Base-by-base conservation (phyloP, 1,140 invertebrate species). In the Drosophila murphyi region DNA sequence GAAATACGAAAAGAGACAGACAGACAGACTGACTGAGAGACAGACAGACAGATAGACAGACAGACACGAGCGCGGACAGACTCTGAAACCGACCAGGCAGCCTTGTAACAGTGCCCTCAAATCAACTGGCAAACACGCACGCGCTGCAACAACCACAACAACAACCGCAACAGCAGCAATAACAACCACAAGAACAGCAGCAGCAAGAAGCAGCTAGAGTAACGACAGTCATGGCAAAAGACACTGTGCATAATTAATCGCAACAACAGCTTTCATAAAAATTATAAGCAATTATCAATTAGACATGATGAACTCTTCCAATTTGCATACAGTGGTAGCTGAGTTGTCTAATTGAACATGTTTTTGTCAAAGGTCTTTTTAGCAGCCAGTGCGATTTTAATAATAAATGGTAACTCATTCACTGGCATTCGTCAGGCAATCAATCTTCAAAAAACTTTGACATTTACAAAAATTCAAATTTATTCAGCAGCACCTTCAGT, bases 81-180 rank as follows among this genome's bases (percentile, higher is more conserved):
- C 54, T 45, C 50, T 12, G 52, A 63, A 47, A 55, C 47, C 6
- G 62, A 71, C 75, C 78, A 64, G 78, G 54, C 64, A 88, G 83
- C 83, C 83, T 88, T 88, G 83, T 88, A 88, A 88, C 85, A 88
- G 80, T 89, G 83, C 83, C 83, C 83, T 83, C 83, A 88, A 87
- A 88, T 78, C 65, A 61, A 70, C 62, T 87, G 60, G 72, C 70
- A 71, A 86, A 55, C 80, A 88, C 85, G 85, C 85, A 87, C 83
- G 65, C 72, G 72, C 64, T 76, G 60, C 60, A 65, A 31, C 57
- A 67, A 62, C 43, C 61, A 20, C 20, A 65, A 35, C 28, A 65
- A 29, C 51, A 35, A 2, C 39, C n/a, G 8, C 28, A 37, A 57
- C 45, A 65, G 34, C 54, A 32, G 8, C 43, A 64, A 65, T 76